Conservation (phyloP, 2,113 vertebrate genomes). For the Pseudorasbora parva region DNA sequence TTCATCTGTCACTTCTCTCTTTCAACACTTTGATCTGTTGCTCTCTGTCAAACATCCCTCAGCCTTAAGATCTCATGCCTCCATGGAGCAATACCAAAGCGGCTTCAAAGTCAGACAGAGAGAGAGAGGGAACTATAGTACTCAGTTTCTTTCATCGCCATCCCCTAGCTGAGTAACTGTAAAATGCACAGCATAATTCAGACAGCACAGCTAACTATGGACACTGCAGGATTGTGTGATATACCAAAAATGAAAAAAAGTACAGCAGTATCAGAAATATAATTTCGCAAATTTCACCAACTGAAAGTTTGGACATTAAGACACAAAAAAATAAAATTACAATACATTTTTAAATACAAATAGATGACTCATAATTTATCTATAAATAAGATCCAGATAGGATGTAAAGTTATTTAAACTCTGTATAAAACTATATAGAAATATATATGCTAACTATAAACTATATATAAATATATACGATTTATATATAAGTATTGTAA, state of each 20-base stretch:
- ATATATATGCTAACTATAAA: no score
- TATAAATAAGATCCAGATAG: neutral
- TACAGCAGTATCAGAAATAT: neutral
- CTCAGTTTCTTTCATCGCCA: conserved; percentile 23
- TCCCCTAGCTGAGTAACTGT: conserved; percentile 16
- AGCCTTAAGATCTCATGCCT: conserved; percentile 29
- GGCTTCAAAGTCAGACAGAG: conserved; percentile 26
- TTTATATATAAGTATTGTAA: neutral
- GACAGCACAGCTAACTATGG: neutral
- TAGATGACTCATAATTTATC: neutral
- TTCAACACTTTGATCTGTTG: conserved; percentile 43
- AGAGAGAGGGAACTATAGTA: neutral
- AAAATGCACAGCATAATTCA: conserved; percentile 20
- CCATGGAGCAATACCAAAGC: conserved; percentile 28
- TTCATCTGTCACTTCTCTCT: conserved; percentile 47
- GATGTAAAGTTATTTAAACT: neutral
- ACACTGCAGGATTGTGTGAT: neutral
- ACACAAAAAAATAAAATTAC: neutral
- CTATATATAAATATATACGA: neutral
- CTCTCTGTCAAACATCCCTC: conserved; percentile 44
- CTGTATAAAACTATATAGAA: neutral
- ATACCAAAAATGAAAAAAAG: neutral
- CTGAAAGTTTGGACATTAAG: neutral
- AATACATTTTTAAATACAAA: no score
- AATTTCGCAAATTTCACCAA: neutral